Conservation (phyloP, 37 sponge, comb jelly and placozoan species). For the Aphrocallistes beatrix region DNA sequence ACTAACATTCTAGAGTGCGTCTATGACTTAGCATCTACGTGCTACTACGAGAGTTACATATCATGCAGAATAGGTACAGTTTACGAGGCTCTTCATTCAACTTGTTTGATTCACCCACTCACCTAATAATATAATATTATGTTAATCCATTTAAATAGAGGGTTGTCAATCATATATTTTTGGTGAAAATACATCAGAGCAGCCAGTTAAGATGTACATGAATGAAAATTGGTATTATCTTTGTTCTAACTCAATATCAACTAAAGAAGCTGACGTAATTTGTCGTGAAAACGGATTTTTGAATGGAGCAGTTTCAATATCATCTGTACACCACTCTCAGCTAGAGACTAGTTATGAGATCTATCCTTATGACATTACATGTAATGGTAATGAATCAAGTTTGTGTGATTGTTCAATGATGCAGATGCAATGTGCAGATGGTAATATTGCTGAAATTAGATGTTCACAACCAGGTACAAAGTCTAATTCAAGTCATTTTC, state of each 20-base stretch:
- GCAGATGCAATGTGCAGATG: background rate
- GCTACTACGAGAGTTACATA: background rate
- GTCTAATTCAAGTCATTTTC: no score
- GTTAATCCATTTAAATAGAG: background rate
- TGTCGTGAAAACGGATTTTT: background rate
- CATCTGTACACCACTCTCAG: background rate
- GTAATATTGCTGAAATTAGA: background rate
- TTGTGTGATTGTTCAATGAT: background rate
- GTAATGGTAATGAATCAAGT: background rate
- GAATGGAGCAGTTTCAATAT: background rate
- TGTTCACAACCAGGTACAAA: background rate
- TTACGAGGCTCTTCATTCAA: no score
- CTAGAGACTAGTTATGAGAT: background rate
- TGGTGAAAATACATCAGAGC: background rate
- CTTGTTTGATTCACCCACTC: no score
- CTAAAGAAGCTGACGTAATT: background rate
- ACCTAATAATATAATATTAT: no score
- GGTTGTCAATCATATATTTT: background rate
- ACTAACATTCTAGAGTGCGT: background rate
- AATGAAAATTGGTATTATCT: background rate
- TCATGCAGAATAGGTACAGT: constrained; percentile 2
- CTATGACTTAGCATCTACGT: background rate
- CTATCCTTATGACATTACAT: background rate
- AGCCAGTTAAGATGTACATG: background rate
- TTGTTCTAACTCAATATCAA: background rate